A percentile compares a stretch with the other conserved stretches of the same genome.
These are phyloP conservation scores for Holacanthus passer DNA, from an alignment of 2,113 vertebrate species.

Conservation along the genomic window DNA sequence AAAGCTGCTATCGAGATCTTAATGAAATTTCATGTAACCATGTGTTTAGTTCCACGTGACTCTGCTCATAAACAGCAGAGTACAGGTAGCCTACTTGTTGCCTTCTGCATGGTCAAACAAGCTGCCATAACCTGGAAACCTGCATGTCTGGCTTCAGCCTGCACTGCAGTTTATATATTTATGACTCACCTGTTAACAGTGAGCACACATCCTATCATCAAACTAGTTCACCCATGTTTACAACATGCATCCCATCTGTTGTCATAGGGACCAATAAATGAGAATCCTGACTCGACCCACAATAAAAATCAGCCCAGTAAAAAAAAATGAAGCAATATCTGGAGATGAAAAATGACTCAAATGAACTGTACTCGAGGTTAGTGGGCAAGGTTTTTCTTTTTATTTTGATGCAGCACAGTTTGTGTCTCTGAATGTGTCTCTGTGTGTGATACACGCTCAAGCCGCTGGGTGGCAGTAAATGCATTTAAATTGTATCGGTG, in stretches of 20 bases:
- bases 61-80: background rate
- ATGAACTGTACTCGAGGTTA: background rate
- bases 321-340: background rate
- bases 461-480: slow-evolving; percentile 53
- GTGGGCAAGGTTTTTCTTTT: background rate
- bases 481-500: background rate
- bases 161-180: slow-evolving; percentile 42
- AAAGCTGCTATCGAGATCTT: background rate
- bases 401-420: background rate
- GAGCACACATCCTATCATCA: slow-evolving; percentile 11
- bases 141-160: background rate
- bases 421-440: background rate
- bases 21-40: background rate
- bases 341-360: background rate
- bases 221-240: slow-evolving; percentile 28
- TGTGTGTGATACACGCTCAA: background rate
- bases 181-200: slow-evolving; percentile 52
- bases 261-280: slow-evolving; percentile 20
- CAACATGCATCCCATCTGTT: slow-evolving; percentile 33
- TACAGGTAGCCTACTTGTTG: slow-evolving; percentile 52
- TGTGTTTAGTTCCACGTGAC: background rate
- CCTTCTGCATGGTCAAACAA: slow-evolving; percentile 13
- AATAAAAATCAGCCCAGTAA: background rate
- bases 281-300: background rate
- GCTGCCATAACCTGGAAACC: slow-evolving; percentile 32